Base-by-base conservation (phyloP, 2,888 invertebrate genomes). In the Diplolepis rosae region DNA sequence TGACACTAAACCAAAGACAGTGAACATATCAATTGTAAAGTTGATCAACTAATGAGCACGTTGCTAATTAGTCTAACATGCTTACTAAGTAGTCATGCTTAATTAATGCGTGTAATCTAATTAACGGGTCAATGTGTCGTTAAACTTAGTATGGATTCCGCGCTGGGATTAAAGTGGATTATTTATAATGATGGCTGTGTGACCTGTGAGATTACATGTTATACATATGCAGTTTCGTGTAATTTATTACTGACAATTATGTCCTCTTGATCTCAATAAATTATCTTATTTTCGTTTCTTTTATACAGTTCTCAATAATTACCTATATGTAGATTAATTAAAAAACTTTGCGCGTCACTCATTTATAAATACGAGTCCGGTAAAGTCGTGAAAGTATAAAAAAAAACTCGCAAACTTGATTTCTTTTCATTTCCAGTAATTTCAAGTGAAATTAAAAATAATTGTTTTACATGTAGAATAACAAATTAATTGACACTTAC, bases 11-110 rank as follows among this genome's bases (percentile, higher is more conserved):
- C 54, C 9, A 39, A 39, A 39, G 35, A 24, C 39, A 42, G 27
- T 27, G 61, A 39, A 24, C 9, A 18, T 42, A 61, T 61, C 27
- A 42, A 24, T 15, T 35, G 24, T 3, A 9, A 35, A 18, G 15
- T 24, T 39, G 7, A 42, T 61, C 48, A 48, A 18, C 11, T 18
- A 18, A 48, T 48, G 61, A 61, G 27, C 24, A n/a, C 30, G 22
- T 52, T 35, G 73, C 71, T 76, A 74, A 74, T 74, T 76, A 71
- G 54, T 70, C 51, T 69, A 35, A 65, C 28, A 70, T 39, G 52
- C 71, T 35, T 35, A 68, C 35, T 61, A 27, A 42, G 39, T 15
- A 24, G 24, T 39, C 13, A 22, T 11, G 11, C 24, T 61, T 39
- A 56, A 56, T 56, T 56, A 56, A 18, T 45, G 50, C 61, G 22